These are phyloP conservation scores for Callithrix jacchus DNA, from an alignment of 2,113 vertebrate genomes.

Conservation along the genomic window DNA sequence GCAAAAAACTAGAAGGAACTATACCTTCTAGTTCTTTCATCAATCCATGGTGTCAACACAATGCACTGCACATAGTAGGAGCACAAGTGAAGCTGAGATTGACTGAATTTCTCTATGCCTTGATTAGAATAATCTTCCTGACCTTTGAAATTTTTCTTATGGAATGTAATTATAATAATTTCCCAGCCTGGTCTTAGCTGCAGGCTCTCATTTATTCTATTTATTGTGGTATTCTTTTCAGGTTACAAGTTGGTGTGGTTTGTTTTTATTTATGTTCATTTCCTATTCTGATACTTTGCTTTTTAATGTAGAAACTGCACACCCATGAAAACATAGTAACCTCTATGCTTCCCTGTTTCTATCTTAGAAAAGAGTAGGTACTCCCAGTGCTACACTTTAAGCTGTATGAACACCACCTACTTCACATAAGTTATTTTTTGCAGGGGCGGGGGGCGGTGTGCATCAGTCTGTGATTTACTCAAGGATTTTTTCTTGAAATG, in stretches of 20 bases:
- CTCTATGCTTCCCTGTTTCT: conserved; percentile 30
- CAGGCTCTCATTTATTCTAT: neutral
- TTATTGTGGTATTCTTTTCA: conserved; percentile 32
- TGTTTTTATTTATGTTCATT: neutral
- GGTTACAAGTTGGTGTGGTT: neutral
- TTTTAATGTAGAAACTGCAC: neutral
- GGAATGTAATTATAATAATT: neutral
- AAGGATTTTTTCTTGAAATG: conserved; percentile 71
- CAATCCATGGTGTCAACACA: neutral
- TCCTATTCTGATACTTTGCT: neutral
- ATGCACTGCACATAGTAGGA: neutral
- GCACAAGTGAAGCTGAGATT: neutral
- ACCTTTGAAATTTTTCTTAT: neutral
- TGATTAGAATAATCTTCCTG: neutral
- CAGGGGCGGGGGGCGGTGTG: neutral
- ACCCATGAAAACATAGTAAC: too few species aligned
- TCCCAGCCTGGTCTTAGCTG: neutral
- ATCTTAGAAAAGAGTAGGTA: conserved; percentile 60
- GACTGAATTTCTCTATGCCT: neutral
- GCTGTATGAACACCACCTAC: neutral
- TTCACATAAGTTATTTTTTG: neutral
- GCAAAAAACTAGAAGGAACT: neutral
- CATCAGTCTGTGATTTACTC: conserved; percentile 68
- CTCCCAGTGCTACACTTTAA: conserved; percentile 68
- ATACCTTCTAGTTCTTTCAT: neutral